Conservation (phyloP, 2,888 invertebrate species). For the Tortricodes alternella region DNA sequence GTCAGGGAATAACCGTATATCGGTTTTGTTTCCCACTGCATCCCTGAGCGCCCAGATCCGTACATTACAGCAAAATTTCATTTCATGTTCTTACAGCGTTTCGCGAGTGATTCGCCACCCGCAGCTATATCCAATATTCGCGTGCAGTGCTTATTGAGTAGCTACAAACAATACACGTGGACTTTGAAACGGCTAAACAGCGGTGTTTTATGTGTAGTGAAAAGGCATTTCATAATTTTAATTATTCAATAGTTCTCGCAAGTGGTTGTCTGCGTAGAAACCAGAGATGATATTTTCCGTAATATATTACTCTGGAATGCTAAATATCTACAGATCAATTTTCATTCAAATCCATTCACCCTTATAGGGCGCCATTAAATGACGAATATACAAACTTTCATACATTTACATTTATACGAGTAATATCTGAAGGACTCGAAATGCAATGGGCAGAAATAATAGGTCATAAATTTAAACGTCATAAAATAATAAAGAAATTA, state of each 20-base stretch:
- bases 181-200: neutral
- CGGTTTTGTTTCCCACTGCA: conserved; percentile 73
- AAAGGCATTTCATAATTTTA: no score
- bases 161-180: conserved; percentile 9
- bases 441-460: neutral
- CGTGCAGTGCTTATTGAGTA: conserved; percentile 10
- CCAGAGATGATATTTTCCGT: no score
- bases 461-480: neutral
- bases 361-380: no score
- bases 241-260: no score
- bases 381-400: no score
- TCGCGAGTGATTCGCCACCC: conserved; percentile 27
- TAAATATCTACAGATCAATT: no score
- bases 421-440: no score
- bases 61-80: conserved; percentile 33
- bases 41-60: conserved; percentile 52
- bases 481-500: conserved; percentile 1
- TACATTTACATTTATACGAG: no score
- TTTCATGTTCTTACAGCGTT: conserved; percentile 29
- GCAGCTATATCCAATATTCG: conserved; percentile 23
- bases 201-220: neutral
- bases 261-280: no score
- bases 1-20: conserved; percentile 81
- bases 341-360: no score
- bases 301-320: no score